Evolutionary conservation across 64 coral and sea anemone genomes (phyloP).

Genomic region (Porites lutea): DNA sequence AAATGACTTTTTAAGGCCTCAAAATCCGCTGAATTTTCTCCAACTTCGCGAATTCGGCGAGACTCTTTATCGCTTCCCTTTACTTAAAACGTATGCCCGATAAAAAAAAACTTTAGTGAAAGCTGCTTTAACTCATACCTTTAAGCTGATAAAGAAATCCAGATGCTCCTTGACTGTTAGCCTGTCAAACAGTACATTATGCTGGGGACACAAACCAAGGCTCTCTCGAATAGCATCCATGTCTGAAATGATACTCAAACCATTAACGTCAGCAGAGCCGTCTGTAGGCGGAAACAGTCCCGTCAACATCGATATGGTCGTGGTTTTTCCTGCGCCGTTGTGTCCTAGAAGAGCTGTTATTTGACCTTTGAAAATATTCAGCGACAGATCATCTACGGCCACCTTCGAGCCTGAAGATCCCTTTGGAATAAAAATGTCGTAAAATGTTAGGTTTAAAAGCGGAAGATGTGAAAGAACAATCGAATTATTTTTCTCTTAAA

Average conservation of each 20-base stretch:
- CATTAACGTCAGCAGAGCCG: background rate
- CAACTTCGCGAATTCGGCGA: too few species aligned
- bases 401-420: background rate
- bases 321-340: conserved; percentile 13
- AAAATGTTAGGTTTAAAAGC: too few species aligned
- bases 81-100: too few species aligned
- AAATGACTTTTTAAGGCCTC: too few species aligned
- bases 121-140: conserved; percentile 22
- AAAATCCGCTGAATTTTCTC: too few species aligned
- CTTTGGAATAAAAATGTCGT: background rate
- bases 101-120: too few species aligned
- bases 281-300: background rate
- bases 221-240: too few species aligned
- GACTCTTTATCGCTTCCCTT: too few species aligned
- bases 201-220: conserved; percentile 81
- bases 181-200: conserved; percentile 84
- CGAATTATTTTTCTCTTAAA: too few species aligned
- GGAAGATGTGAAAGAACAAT: too few species aligned
- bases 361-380: conserved; percentile 2
- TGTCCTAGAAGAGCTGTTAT: conserved; percentile 12
- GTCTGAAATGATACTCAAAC: background rate
- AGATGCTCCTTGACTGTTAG: conserved; percentile 88
- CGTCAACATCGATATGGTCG: background rate
- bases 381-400: conserved; percentile 3
- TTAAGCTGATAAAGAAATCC: conserved; percentile 83